Conservation (phyloP, 1,140 invertebrate genomes). For the Mycetomoellerius zeteki region DNA sequence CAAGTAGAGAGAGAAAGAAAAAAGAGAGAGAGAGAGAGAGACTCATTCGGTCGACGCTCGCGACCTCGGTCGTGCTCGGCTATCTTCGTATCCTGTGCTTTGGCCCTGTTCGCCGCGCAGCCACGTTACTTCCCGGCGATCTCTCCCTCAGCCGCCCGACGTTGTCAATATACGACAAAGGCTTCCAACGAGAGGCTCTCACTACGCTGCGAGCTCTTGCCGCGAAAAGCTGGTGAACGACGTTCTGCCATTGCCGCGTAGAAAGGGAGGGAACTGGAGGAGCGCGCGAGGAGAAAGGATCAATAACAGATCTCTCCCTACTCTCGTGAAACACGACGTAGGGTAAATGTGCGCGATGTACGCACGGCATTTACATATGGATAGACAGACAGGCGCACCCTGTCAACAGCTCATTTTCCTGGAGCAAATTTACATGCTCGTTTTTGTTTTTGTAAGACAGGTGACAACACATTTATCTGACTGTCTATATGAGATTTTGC, state of each 20-base stretch:
- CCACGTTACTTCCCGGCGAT: slow-evolving; percentile 67
- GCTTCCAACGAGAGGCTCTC: slow-evolving; percentile 42
- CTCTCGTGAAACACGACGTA: slow-evolving; percentile 34
- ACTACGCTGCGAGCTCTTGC: slow-evolving; percentile 67
- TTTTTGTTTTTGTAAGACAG: not conserved
- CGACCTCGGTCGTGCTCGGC: slow-evolving; percentile 65
- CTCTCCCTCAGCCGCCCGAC: slow-evolving; percentile 30
- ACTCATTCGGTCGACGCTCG: slow-evolving; percentile 61
- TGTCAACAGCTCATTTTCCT: not conserved
- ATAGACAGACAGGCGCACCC: slow-evolving; percentile 17
- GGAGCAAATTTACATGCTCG: not conserved
- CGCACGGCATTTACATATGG: slow-evolving; percentile 66
- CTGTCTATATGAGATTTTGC: not conserved
- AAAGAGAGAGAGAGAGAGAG: slow-evolving; percentile 47
- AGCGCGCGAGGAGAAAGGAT: slow-evolving; percentile 64
- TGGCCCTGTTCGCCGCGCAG: slow-evolving; percentile 41
- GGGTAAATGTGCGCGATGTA: slow-evolving; percentile 33
- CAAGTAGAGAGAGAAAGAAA: slow-evolving; percentile 24
- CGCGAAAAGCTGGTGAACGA: slow-evolving; percentile 48
- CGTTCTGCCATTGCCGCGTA: not conserved
- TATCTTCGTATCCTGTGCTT: slow-evolving; percentile 36
- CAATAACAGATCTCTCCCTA: slow-evolving; percentile 75
- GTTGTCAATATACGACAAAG: slow-evolving; percentile 37
- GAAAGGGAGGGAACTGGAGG: slow-evolving; percentile 45
- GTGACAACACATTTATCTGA: not conserved